phyloP scores from a whole-genome alignment of 2,888 invertebrate species.

The Synergus gifuensis region DNA sequence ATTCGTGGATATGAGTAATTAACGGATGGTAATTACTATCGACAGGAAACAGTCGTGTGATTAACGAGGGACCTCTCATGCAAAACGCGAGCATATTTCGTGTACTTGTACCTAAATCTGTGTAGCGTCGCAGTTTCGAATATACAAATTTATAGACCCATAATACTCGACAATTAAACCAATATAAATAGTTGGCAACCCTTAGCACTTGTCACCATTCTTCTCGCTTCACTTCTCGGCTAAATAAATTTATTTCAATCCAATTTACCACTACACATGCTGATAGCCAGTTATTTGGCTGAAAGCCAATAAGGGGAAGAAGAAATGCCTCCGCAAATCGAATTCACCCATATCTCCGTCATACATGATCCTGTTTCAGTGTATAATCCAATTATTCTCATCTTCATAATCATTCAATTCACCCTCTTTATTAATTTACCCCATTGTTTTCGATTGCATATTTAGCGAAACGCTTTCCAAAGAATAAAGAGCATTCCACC shows the following conservation, averaged over 20 bases:
- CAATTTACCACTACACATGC: constrained; percentile 25
- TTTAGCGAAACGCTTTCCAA: neutral
- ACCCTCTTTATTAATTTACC: constrained; percentile 2
- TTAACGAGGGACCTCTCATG: constrained; percentile 20
- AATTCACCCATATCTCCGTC: neutral
- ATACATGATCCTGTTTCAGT: neutral
- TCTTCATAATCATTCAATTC: constrained; percentile 26
- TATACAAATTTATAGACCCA: constrained; percentile 5
- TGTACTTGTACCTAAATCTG: neutral
- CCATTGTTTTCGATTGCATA: neutral
- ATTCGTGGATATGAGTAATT: constrained; percentile 26
- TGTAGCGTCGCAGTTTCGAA: neutral
- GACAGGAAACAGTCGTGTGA: constrained; percentile 34
- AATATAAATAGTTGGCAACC: neutral
- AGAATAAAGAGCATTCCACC: neutral
- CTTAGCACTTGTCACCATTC: neutral
- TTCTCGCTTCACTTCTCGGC: neutral
- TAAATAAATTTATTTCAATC: constrained; percentile 27
- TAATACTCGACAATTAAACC: constrained; percentile 1
- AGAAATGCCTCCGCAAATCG: constrained; percentile 12
- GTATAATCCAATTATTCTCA: constrained; percentile 33
- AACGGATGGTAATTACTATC: constrained; percentile 31
- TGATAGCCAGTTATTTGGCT: constrained; percentile 33
- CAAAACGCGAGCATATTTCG: constrained; percentile 8
- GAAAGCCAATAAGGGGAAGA: constrained; percentile 26